Evolutionary conservation across 2,888 invertebrate species (phyloP).

Genomic region (Paralinhomoeus sp.): DNA sequence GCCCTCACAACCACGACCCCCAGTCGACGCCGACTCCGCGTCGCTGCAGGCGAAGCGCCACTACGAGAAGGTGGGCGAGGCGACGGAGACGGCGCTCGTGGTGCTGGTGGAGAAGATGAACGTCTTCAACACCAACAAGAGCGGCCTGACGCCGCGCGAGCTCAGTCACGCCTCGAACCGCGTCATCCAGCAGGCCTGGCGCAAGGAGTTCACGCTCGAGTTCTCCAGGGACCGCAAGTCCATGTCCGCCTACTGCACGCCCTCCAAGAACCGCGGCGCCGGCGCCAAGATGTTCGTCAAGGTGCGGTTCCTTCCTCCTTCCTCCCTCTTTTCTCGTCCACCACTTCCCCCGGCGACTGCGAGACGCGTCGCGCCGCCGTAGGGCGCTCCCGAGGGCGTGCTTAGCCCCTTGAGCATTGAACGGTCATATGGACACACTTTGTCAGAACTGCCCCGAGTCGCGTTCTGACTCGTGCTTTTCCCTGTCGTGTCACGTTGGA

Average conservation of each 20-base stretch:
- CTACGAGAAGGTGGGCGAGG: conserved; percentile 96
- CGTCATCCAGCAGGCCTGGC: conserved; percentile 87
- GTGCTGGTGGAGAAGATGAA: conserved; percentile 91
- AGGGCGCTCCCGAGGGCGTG: conserved; percentile 89
- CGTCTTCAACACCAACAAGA: conserved; percentile 61
- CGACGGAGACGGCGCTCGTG: conserved; percentile 88
- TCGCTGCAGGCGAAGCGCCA: conserved; percentile 61
- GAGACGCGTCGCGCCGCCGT: background rate
- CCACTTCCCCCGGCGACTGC: too few relatives aligned
- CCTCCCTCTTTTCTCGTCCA: background rate
- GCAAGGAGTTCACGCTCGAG: conserved; percentile 92
- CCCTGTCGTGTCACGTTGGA: too few relatives aligned
- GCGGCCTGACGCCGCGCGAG: conserved; percentile 66
- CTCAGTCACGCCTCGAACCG: conserved; percentile 68
- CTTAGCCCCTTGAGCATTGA: too few relatives aligned
- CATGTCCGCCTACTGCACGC: conserved; percentile 85
- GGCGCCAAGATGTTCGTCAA: conserved; percentile 87
- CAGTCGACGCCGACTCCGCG: too few relatives aligned
- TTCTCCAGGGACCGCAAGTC: conserved; percentile 98
- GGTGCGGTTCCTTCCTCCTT: conserved; percentile 8
- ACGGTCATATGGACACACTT: too few relatives aligned
- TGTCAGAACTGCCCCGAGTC: too few relatives aligned
- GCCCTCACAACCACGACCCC: too few relatives aligned
- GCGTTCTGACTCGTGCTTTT: too few relatives aligned
- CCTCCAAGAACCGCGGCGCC: conserved; percentile 50